These are phyloP conservation scores for Leptinotarsa juncta DNA, from an alignment of 2,888 invertebrate genomes.

Conservation along the genomic window DNA sequence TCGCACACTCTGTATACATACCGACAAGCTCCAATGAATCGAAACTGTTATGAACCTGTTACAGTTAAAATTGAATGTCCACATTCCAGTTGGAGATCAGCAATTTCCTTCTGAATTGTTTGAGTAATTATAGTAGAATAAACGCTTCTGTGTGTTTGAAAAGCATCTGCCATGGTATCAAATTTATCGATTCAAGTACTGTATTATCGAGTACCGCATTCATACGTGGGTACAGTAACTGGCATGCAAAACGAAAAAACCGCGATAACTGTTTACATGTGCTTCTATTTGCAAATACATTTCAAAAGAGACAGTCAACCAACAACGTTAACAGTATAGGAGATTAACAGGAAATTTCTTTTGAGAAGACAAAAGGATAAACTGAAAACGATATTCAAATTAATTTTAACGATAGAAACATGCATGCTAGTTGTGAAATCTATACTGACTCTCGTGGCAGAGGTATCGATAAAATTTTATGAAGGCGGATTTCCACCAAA, in stretches of 20 bases:
- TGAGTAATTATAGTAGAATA: neutral
- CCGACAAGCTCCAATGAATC: neutral
- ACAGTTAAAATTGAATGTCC: slow-evolving; percentile 6
- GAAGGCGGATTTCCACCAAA: no score
- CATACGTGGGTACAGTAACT: slow-evolving; percentile 13
- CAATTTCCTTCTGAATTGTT: slow-evolving; percentile 1
- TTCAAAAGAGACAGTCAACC: neutral
- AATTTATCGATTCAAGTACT: slow-evolving; percentile 7
- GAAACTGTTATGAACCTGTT: slow-evolving; percentile 12
- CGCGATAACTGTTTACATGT: slow-evolving; percentile 8
- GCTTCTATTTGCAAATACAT: neutral
- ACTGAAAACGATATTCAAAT: neutral
- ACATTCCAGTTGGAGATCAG: neutral
- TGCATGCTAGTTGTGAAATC: no score
- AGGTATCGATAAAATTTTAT: no score
- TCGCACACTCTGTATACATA: no score
- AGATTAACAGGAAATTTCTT: neutral
- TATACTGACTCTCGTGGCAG: no score
- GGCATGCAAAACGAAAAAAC: neutral
- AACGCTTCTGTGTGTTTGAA: neutral
- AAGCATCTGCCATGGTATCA: slow-evolving; percentile 1
- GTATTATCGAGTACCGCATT: slow-evolving; percentile 13
- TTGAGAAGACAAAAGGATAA: neutral
- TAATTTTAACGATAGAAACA: no score
- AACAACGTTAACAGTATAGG: neutral